Evolutionary conservation across 2,113 vertebrate genomes (phyloP).

Genomic region (Gadus macrocephalus): DNA sequence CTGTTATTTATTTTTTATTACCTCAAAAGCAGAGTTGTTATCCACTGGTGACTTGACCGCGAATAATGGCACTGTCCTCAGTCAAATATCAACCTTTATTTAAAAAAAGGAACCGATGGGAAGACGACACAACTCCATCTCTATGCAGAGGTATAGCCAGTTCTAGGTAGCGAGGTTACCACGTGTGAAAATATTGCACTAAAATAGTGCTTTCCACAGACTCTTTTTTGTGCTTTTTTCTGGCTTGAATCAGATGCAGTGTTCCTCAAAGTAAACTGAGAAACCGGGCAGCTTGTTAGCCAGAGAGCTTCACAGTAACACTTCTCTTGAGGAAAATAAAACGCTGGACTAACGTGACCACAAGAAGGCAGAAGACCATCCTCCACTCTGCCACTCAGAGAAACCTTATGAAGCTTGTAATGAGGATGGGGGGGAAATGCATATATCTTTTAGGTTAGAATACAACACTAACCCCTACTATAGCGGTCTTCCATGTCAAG

Average conservation of each 20-base stretch:
- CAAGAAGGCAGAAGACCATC: constrained; percentile 46
- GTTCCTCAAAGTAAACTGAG: constrained; percentile 53
- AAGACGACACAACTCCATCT: constrained; percentile 61
- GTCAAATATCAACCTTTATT: constrained; percentile 46
- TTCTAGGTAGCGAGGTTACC: constrained; percentile 63
- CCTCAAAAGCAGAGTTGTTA: constrained; percentile 64
- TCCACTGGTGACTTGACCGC: constrained; percentile 68
- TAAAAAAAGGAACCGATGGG: constrained; percentile 49
- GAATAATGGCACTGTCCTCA: constrained; percentile 66
- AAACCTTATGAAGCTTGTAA: constrained; percentile 59
- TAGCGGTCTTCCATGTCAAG: constrained; percentile 66
- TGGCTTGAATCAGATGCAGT: constrained; percentile 59
- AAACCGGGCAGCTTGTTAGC: constrained; percentile 47
- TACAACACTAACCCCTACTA: constrained; percentile 78
- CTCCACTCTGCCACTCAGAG: constrained; percentile 57
- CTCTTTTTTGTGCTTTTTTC: constrained; percentile 54
- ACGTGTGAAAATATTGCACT: constrained; percentile 71
- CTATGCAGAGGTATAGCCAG: constrained; percentile 68
- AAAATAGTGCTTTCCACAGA: constrained; percentile 76
- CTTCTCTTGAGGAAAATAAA: constrained; percentile 41
- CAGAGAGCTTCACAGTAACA: constrained; percentile 59
- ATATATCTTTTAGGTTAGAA: constrained; percentile 91
- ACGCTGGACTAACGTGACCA: background rate
- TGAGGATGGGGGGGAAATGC: constrained; percentile 42
- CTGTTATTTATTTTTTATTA: constrained; percentile 71